Base-by-base conservation (phyloP, 2,888 invertebrate genomes). In the Anagyrus pseudococci region DNA sequence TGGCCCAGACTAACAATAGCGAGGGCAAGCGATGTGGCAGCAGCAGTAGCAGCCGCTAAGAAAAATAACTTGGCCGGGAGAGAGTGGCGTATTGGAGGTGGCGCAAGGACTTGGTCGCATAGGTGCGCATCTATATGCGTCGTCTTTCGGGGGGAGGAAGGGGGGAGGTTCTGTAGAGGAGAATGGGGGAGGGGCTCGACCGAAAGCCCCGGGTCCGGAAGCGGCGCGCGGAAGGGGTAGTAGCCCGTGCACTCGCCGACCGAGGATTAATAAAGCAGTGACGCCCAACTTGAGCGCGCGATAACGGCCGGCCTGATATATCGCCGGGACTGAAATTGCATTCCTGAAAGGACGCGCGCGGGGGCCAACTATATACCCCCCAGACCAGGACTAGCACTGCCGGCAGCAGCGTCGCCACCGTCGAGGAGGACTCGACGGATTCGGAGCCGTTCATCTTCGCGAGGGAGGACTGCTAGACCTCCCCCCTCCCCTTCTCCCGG, bases 261-360 rank as follows among this genome's bases (percentile, higher is more conserved):
- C 70, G 65, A 69, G 72, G 75, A 75, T 75, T 76, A 75, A 74
- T 74, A 75, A 74, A 74, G 70, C 72, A 71, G 73, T 71, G 75
- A 69, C 69, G 70, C 69, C 69, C 70, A 72, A 71, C 70, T 69
- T 66, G 59, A 48, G 63, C 49, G 58, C 41, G 59, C 66, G 67
- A 67, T 69, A 68, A 69, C 68, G 64, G 69, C 48, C 47, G 17
- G 59, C 68, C 62, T 75, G 73, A 74, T 74, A 73, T 74, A 74
- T 73, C 71, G 70, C 69, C 26, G 17, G 47, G 47, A 55, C 69
- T 69, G 64, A 75, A 74, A 73, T 74, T 73, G 72, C 74, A 73
- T 75, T 75, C 73, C 72, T 67, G 64, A 57, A 61, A 55, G 65
- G 64, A 52, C 55, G 46, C 8, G 15, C 26, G 17, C 6, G 26